Evolutionary conservation across 2,888 invertebrate genomes (phyloP).

Genomic region (Heteromyza rotundicornis): DNA sequence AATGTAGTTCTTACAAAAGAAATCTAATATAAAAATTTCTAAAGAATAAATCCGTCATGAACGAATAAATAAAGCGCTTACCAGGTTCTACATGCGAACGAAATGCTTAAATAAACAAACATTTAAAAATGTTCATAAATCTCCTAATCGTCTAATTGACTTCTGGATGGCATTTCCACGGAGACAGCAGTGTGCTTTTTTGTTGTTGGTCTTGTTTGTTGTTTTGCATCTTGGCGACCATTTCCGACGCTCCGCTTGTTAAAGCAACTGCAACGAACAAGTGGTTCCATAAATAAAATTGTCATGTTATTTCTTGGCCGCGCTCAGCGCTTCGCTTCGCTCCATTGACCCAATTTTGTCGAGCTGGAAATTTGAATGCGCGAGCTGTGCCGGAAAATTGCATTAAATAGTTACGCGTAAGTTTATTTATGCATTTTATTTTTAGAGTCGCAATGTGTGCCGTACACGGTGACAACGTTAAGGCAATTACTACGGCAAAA

Average conservation of each 20-base stretch:
- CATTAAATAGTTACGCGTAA: not conserved
- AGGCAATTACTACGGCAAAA: no score
- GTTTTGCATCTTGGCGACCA: not conserved
- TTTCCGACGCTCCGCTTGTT: not conserved
- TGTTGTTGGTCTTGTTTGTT: not conserved
- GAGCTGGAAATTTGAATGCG: not conserved
- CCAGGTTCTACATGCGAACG: no score
- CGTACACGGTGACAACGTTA: no score
- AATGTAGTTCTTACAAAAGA: no score
- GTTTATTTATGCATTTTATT: not conserved
- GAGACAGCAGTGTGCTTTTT: not conserved
- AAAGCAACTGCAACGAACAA: slow-evolving; percentile 6
- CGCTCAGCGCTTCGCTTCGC: slow-evolving; percentile 7
- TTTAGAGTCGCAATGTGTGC: not conserved
- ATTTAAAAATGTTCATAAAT: not conserved
- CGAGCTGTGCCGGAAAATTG: not conserved
- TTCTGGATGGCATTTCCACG: slow-evolving; percentile 8
- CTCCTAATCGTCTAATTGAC: slow-evolving; percentile 13
- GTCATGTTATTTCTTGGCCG: not conserved
- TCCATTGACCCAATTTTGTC: slow-evolving; percentile 15
- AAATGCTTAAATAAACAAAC: slow-evolving; percentile 1
- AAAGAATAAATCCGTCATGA: no score
- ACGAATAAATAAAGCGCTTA: not conserved
- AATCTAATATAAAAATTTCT: no score
- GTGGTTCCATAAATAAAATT: slow-evolving; percentile 16